Evolutionary conservation across 1,140 invertebrate species (phyloP), one percentile per base, ranked within the genome.

Genomic region (Drosophila nebulosa): DNA sequence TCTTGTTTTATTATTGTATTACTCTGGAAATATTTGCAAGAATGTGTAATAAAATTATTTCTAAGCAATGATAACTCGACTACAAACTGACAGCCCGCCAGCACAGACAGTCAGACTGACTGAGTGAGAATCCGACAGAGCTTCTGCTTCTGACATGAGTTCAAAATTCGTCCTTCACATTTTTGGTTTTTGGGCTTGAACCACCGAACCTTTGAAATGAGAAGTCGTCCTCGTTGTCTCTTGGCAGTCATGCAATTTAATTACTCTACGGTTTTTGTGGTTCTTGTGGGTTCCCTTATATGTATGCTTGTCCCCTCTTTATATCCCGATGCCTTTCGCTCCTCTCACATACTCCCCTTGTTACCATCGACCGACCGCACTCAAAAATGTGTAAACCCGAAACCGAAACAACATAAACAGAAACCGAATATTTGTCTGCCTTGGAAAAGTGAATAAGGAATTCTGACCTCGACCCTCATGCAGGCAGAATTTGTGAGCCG

Each of bases 161-260:
- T 81, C 74, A 85, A 86, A 71, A 85, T 86, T 74, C 80, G 77
- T 80, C 69, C 80, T 85, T 86, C 74, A 70, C 58, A 58, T 24
- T 22, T 16, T 46, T 36, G 22, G 27, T 30, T 30, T 30, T 39
- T 32, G 60, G 52, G 10, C 22, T n/a, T n/a, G n/a, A n/a, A n/a
- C n/a, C n/a, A n/a, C 52, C 42, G 27, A 46, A 70, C 52, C 69
- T 58, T 4, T 32, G 14, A 24, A 16, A 71, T 32, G 16, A 60
- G 50, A 51, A 64, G 35, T 27, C 16, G 16, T 42, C 6, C 6
- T 42, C 12, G 30, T 32, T 10, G 30, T 46, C 39, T 46, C 16
- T 10, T 10, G 27, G 36, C 42, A 60, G 39, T 46, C 51, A 50
- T 74, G 78, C 69, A 85, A 85, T 85, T 85, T 86, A 85, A 85